Percentiles rank a stretch among this genome's conserved stretches.
phyloP scores from a whole-genome alignment of 2,797 vertebrate genomes.

The Lithobates sylvaticus region DNA sequence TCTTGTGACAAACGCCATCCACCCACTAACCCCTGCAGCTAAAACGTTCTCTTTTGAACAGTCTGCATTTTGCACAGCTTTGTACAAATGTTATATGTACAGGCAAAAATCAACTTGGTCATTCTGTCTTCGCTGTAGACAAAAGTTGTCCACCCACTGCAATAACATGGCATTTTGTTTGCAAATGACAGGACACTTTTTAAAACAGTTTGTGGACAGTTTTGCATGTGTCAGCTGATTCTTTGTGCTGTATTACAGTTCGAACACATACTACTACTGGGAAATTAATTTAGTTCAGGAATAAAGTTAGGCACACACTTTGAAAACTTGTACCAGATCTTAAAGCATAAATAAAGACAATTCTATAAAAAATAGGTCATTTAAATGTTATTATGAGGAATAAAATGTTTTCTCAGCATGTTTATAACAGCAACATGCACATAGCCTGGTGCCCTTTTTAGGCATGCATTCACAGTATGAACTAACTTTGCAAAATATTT shows the following conservation, averaged over 20 bases:
- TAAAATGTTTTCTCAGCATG: no score
- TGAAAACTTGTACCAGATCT: no score
- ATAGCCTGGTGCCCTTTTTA: no score
- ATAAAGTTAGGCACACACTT: neutral
- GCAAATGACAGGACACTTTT: neutral
- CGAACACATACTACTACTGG: neutral
- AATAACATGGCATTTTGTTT: neutral
- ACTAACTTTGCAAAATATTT: no score
- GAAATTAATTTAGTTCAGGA: neutral
- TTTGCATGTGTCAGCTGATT: neutral
- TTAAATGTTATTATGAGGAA: no score
- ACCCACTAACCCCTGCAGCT: constrained; percentile 1
- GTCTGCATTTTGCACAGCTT: neutral
- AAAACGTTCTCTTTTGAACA: neutral
- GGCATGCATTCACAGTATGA: no score
- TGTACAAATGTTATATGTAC: neutral
- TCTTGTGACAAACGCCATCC: neutral
- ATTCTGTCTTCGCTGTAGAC: neutral
- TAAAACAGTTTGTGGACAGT: neutral
- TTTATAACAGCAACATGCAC: no score
- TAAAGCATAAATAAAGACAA: no score
- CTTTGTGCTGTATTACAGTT: neutral
- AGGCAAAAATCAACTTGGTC: neutral
- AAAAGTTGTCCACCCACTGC: constrained; percentile 1
- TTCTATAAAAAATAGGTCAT: no score